phyloP scores from a whole-genome alignment of 2,888 invertebrate species.

The Caenorhabditis doughertyi region DNA sequence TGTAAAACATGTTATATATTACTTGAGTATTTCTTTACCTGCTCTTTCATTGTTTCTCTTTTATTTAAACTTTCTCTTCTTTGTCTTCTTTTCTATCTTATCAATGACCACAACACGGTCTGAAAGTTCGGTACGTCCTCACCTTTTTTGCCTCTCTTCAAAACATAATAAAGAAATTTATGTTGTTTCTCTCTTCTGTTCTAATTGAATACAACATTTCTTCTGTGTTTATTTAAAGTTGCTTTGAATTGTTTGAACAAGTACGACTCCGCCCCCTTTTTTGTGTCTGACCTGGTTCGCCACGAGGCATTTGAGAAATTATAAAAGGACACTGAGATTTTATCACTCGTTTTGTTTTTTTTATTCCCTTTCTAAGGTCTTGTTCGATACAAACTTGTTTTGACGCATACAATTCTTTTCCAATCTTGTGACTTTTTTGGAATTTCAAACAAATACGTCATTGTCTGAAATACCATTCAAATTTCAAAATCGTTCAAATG shows the following conservation, averaged over 20 bases:
- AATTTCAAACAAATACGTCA: neutral
- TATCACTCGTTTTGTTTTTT: slow-evolving; percentile 9
- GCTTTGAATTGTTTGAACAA: slow-evolving; percentile 16
- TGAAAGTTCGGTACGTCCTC: slow-evolving; percentile 30
- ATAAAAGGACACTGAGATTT: slow-evolving; percentile 8
- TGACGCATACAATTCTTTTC: no score
- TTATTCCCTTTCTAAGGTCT: neutral
- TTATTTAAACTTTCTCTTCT: slow-evolving; percentile 24
- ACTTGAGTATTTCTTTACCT: neutral
- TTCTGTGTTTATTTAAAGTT: slow-evolving; percentile 15
- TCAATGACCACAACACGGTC: slow-evolving; percentile 19
- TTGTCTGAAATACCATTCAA: neutral
- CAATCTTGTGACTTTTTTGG: no score
- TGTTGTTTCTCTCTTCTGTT: neutral
- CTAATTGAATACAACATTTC: neutral
- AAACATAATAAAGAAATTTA: neutral
- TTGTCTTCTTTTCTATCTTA: neutral
- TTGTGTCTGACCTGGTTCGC: slow-evolving; percentile 10
- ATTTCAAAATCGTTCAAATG: no score
- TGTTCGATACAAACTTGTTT: slow-evolving; percentile 20
- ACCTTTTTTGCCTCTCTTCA: neutral
- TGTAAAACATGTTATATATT: no score
- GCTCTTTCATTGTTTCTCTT: neutral
- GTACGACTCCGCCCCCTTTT: neutral
- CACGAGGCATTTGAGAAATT: slow-evolving; percentile 8